Evolutionary conservation across 2,113 vertebrate species (phyloP).

Genomic region (Gallinago paraguaiae): DNA sequence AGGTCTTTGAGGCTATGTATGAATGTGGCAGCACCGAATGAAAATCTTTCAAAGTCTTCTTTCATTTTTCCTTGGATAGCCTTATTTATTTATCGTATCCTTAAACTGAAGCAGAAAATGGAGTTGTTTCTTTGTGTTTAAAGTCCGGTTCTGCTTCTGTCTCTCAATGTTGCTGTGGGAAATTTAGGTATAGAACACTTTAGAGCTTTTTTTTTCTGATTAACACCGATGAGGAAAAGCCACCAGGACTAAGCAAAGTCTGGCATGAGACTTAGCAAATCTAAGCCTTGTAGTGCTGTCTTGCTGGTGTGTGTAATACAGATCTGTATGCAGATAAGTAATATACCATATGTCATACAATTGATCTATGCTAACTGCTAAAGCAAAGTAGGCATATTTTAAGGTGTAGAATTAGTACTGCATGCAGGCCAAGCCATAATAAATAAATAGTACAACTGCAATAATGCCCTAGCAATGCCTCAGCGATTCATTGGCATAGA

Average conservation of each 20-base stretch:
- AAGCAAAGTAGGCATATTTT: constrained; percentile 36
- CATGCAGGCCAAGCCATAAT: neutral
- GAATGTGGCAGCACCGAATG: neutral
- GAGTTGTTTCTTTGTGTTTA: neutral
- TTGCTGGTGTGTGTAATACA: neutral
- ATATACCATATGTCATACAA: neutral
- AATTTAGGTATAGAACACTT: neutral
- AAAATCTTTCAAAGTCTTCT: neutral
- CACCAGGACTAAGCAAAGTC: neutral
- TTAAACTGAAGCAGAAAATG: neutral
- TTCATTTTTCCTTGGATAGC: neutral
- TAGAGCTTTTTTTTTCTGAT: neutral
- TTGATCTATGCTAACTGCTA: neutral
- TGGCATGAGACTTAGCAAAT: neutral
- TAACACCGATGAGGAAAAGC: neutral
- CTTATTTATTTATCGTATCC: neutral
- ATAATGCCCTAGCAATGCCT: neutral
- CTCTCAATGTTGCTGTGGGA: neutral
- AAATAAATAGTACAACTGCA: constrained; percentile 4
- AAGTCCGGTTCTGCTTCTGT: neutral
- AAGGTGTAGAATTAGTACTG: neutral
- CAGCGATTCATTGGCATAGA: neutral
- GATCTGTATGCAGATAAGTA: neutral
- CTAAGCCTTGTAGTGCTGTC: neutral
- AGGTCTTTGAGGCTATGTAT: neutral